These are phyloP conservation scores for Coelopa frigida DNA, from an alignment of 1,140 invertebrate species.

Conservation along the genomic window DNA sequence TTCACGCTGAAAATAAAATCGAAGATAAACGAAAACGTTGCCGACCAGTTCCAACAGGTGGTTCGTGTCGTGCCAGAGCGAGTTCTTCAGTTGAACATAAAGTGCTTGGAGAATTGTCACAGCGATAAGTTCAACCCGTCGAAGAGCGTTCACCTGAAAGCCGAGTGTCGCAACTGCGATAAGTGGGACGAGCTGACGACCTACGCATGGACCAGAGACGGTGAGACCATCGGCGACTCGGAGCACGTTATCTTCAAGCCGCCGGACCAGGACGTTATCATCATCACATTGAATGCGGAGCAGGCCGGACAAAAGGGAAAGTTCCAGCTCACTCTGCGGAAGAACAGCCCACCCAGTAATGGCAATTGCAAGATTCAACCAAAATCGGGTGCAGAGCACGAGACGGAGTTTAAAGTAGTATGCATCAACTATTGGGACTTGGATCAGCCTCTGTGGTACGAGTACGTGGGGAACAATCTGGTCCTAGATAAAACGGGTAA, in stretches of 20 bases:
- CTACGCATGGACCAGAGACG: no score
- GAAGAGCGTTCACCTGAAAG: not conserved
- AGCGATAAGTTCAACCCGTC: not conserved
- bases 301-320: no score
- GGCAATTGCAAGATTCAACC: conserved; percentile 6
- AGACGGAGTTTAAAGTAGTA: conserved; percentile 9
- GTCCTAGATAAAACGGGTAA: conserved; percentile 8
- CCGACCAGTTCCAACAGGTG: not conserved
- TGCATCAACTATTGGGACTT: conserved; percentile 9
- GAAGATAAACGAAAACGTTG: not conserved
- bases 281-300: no score
- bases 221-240: no score
- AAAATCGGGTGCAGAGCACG: conserved; percentile 1
- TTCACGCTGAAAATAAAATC: not conserved
- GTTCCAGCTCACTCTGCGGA: not conserved
- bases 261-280: no score
- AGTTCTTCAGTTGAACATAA: conserved; percentile 3
- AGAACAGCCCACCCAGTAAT: conserved; percentile 7
- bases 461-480: conserved; percentile 4
- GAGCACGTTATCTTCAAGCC: no score
- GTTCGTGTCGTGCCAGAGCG: not conserved
- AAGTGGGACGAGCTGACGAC: no score
- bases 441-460: conserved; percentile 5
- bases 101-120: conserved; percentile 11
- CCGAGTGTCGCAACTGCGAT: not conserved